These are phyloP conservation scores for Notodonta ziczac DNA, from an alignment of 2,888 invertebrate species.

Conservation along the genomic window DNA sequence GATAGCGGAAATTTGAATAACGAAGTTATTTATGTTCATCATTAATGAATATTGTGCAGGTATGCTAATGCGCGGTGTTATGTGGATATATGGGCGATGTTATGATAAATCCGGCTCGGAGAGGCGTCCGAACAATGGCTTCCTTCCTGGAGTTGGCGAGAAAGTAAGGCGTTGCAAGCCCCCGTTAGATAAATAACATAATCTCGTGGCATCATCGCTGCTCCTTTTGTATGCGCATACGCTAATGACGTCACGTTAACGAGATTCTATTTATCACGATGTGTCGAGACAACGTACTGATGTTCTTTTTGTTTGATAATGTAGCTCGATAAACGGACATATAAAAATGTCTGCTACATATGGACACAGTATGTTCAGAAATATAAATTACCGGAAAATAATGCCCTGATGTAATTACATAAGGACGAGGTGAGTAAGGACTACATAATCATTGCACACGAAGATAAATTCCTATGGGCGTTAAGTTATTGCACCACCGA, in stretches of 20 bases:
- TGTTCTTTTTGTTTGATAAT: conserved; percentile 49
- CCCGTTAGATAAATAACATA: conserved; percentile 60
- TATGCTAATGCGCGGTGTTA: conserved; percentile 56
- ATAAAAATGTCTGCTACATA: conserved; percentile 8
- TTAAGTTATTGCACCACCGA: no score
- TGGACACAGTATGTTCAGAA: not conserved
- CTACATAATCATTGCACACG: no score
- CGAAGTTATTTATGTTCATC: conserved; percentile 48
- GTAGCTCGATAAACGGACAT: conserved; percentile 22
- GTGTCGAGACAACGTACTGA: conserved; percentile 48
- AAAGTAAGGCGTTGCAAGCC: conserved; percentile 48
- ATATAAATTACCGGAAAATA: not conserved
- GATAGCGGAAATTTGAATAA: conserved; percentile 49
- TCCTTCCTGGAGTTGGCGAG: conserved; percentile 51
- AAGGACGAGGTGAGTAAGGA: no score
- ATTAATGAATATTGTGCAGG: conserved; percentile 57
- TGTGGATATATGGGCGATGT: conserved; percentile 43
- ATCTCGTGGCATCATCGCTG: conserved; percentile 46
- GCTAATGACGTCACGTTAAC: conserved; percentile 49
- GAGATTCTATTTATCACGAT: conserved; percentile 45
- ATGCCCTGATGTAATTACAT: no score
- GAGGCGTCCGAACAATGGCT: conserved; percentile 66
- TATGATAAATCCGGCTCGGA: conserved; percentile 45
- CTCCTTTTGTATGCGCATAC: conserved; percentile 57
- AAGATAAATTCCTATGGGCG: no score